These are phyloP conservation scores for Strigamia crassipes DNA, from an alignment of 2,888 invertebrate species.

Conservation along the genomic window DNA sequence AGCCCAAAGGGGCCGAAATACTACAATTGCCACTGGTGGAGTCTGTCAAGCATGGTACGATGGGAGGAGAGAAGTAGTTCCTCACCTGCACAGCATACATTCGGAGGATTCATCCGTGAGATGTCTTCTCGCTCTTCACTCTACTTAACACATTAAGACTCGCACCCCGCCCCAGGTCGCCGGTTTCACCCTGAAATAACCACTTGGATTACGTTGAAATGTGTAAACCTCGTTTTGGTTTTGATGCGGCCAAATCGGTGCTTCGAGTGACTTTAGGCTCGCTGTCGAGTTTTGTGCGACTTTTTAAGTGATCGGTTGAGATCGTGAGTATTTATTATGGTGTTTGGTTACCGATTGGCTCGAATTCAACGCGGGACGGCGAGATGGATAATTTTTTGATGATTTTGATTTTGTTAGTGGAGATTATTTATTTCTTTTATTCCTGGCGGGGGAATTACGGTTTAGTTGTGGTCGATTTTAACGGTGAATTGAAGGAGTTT, in stretches of 20 bases:
- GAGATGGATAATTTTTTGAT: background rate
- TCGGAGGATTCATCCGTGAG: slow-evolving; percentile 11
- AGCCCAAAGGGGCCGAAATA: slow-evolving; percentile 17
- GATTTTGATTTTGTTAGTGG: background rate
- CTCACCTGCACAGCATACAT: slow-evolving; percentile 6
- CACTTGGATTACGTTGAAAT: background rate
- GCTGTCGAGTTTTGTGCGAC: background rate
- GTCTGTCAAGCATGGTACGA: background rate
- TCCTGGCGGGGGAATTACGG: background rate
- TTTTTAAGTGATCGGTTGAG: background rate
- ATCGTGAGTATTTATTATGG: background rate
- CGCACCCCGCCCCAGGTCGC: slow-evolving; percentile 6
- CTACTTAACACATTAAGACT: slow-evolving; percentile 6
- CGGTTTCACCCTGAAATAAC: background rate
- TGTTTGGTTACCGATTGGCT: background rate
- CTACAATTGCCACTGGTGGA: slow-evolving; percentile 11
- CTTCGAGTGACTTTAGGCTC: background rate
- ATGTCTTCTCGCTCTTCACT: background rate
- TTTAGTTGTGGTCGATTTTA: background rate
- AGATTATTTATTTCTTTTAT: background rate
- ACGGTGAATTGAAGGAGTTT: background rate
- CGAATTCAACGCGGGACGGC: background rate
- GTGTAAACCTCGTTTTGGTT: background rate
- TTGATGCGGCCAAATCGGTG: background rate
- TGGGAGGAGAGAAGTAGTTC: slow-evolving; percentile 13